Evolutionary conservation across 1,140 invertebrate genomes (phyloP).

Genomic region (Brachionus manjavacas): DNA sequence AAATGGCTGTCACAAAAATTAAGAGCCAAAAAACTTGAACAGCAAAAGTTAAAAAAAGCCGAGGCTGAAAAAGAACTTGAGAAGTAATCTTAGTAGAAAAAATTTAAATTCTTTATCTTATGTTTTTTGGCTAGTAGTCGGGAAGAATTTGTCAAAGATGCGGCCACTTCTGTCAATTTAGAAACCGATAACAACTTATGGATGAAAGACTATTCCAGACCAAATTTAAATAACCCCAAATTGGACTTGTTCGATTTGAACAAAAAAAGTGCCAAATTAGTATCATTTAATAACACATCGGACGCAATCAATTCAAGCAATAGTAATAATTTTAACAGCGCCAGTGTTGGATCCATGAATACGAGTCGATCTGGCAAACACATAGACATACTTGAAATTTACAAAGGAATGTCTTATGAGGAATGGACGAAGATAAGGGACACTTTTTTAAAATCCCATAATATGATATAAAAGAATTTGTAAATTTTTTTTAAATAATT

Average conservation of each 20-base stretch:
- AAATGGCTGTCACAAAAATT: constrained; percentile 22
- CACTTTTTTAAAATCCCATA: constrained; percentile 36
- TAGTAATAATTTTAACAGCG: constrained; percentile 1
- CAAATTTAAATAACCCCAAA: not conserved
- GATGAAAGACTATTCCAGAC: constrained; percentile 40
- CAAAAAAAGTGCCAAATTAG: not conserved
- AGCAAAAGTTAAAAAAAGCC: constrained; percentile 30
- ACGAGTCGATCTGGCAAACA: not conserved
- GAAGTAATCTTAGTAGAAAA: not conserved
- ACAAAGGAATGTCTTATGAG: constrained; percentile 36
- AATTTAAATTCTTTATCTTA: not conserved
- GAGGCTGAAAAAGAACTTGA: constrained; percentile 40
- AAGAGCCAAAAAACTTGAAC: constrained; percentile 9
- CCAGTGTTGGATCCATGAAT: constrained; percentile 1
- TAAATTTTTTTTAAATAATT: not conserved
- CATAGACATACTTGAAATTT: constrained; percentile 15
- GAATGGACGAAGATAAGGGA: constrained; percentile 37
- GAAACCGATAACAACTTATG: constrained; percentile 19
- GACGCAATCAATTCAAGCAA: not conserved
- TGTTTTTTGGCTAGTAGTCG: not conserved
- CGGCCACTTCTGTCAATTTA: not conserved
- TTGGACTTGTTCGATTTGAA: constrained; percentile 3
- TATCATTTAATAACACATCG: not conserved
- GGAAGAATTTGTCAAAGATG: constrained; percentile 18
- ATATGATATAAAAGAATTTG: constrained; percentile 21